Percentiles rank a stretch among this genome's conserved stretches.
phyloP scores from a whole-genome alignment of 2,888 invertebrate species.

The Sesamia inferens region DNA sequence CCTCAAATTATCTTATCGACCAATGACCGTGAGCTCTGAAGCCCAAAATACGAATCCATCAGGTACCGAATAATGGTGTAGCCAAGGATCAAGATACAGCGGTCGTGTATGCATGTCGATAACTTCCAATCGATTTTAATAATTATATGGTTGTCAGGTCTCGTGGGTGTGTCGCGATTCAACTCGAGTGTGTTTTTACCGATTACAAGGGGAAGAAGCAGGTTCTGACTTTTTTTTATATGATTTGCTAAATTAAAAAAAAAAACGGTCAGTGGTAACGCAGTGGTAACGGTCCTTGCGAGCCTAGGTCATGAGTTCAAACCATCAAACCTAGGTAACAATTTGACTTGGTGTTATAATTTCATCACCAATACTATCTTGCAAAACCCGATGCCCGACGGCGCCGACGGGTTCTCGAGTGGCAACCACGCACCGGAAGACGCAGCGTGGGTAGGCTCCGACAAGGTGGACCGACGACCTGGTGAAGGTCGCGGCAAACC shows the following conservation, averaged over 20 bases:
- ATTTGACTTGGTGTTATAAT: too few species aligned
- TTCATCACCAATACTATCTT: too few species aligned
- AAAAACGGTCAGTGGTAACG: too few species aligned
- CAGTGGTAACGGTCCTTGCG: too few species aligned
- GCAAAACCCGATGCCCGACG: too few species aligned
- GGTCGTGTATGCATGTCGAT: slow-evolving; percentile 77
- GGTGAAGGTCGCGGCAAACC: too few species aligned
- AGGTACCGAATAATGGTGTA: slow-evolving; percentile 24
- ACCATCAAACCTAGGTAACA: too few species aligned
- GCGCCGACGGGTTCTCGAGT: too few species aligned
- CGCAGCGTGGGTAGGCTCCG: too few species aligned
- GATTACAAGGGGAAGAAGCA: not conserved
- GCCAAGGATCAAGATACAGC: slow-evolving; percentile 62
- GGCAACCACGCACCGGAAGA: too few species aligned
- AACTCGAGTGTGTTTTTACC: slow-evolving; percentile 31
- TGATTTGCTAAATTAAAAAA: not conserved
- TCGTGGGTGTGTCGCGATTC: slow-evolving; percentile 55
- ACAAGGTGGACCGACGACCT: too few species aligned
- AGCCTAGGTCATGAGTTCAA: too few species aligned
- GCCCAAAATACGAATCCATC: slow-evolving; percentile 23
- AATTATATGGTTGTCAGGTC: slow-evolving; percentile 74
- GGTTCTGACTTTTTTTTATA: slow-evolving; percentile 4
- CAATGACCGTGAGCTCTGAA: slow-evolving; percentile 66
- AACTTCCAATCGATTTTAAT: slow-evolving; percentile 84
- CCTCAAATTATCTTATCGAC: slow-evolving; percentile 77